These are phyloP conservation scores for Sminthopsis crassicaudata DNA, from an alignment of 2,113 vertebrate species.

Conservation along the genomic window DNA sequence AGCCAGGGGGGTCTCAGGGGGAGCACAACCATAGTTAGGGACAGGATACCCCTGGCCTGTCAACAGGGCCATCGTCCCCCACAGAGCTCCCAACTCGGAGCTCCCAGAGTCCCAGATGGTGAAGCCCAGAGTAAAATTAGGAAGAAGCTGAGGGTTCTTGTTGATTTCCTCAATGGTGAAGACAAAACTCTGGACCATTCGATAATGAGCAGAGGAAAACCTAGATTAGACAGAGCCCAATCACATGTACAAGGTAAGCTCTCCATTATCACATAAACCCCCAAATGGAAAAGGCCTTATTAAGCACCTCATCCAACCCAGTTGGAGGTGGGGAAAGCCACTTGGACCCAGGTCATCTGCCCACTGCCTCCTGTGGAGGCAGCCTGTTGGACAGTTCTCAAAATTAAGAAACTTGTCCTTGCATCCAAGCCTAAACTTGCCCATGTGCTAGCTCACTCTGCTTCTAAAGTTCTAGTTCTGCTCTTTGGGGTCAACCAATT, in stretches of 20 bases:
- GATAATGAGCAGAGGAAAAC: constrained; percentile 8
- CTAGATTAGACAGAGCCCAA: not conserved
- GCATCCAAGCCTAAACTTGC: too few relatives aligned
- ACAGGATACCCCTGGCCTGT: constrained; percentile 38
- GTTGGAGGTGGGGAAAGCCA: not conserved
- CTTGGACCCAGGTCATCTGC: not conserved
- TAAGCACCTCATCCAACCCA: not conserved
- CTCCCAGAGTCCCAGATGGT: constrained; percentile 55
- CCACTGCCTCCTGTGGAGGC: not conserved
- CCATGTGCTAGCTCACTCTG: too few relatives aligned
- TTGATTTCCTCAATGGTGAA: constrained; percentile 62
- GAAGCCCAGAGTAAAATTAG: constrained; percentile 59
- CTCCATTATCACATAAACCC: not conserved
- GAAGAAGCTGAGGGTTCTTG: constrained; percentile 30
- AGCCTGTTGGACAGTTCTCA: too few relatives aligned
- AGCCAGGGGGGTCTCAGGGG: constrained; percentile 28
- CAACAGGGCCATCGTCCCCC: constrained; percentile 43
- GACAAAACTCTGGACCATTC: constrained; percentile 44
- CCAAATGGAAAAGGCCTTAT: not conserved
- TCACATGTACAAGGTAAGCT: not conserved
- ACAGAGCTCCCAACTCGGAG: constrained; percentile 30
- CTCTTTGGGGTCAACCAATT: not conserved
- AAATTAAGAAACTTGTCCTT: too few relatives aligned
- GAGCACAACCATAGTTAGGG: constrained; percentile 51
- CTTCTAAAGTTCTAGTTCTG: not conserved